Conservation (phyloP, 2,113 vertebrate species). For the Macquaria ambigua region DNA sequence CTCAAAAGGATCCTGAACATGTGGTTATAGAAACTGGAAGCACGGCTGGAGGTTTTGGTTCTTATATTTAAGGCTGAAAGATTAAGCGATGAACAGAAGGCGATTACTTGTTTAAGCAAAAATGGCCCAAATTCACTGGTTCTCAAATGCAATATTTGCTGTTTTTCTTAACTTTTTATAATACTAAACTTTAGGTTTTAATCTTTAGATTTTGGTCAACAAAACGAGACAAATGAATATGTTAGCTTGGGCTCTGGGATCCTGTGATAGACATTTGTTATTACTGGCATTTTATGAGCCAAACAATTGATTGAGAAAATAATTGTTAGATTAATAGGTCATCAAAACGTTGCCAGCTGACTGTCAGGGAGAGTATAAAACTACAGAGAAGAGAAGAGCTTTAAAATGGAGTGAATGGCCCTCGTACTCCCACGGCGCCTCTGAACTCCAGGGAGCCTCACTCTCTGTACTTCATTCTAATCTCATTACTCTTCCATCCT, state of each 20-base stretch:
- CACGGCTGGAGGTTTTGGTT: too few species aligned
- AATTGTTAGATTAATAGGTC: too few species aligned
- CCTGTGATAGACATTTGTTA: neutral
- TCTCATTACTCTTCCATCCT: slow-evolving; percentile 56
- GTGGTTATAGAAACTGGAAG: too few species aligned
- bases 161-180: neutral
- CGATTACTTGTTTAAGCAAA: too few species aligned
- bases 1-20: too few species aligned
- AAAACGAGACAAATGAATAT: neutral
- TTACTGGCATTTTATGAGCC: neutral
- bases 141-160: too few species aligned
- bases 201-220: neutral
- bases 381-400: slow-evolving; percentile 3
- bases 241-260: neutral
- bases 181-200: too few species aligned
- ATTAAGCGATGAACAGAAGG: too few species aligned
- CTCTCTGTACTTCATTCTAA: slow-evolving; percentile 46
- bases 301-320: too few species aligned
- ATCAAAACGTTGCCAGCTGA: too few species aligned
- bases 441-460: slow-evolving; percentile 28
- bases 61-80: too few species aligned
- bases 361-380: slow-evolving; percentile 2
- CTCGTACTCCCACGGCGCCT: slow-evolving; percentile 18
- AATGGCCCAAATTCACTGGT: too few species aligned
- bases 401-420: slow-evolving; percentile 18